phyloP scores from a whole-genome alignment of 2,113 vertebrate species.

The Edolisoma coerulescens region DNA sequence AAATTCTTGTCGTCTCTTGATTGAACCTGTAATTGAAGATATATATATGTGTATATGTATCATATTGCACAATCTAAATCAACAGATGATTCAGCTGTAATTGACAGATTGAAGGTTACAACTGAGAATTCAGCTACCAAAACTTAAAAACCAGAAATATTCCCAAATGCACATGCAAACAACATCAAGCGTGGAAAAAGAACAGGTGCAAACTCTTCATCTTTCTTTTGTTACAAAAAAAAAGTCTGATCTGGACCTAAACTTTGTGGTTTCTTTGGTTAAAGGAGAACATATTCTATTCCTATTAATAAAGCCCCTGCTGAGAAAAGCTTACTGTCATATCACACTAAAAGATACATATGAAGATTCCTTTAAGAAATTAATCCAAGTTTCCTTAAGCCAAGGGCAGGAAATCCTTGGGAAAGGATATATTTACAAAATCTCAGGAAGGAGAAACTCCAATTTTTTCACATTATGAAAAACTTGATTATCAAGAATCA shows the following conservation, averaged over 20 bases:
- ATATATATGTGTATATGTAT: fast-evolving
- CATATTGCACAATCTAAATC: neutral
- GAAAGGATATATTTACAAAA: neutral
- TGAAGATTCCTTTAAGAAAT: neutral
- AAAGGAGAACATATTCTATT: neutral
- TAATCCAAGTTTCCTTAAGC: neutral
- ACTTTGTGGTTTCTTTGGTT: neutral
- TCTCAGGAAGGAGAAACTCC: neutral
- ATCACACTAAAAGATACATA: neutral
- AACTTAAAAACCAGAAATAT: neutral
- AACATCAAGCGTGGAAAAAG: neutral
- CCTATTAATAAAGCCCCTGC: neutral
- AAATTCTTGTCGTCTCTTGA: conserved; percentile 74
- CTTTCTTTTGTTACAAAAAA: neutral
- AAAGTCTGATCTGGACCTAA: neutral
- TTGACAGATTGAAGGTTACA: neutral
- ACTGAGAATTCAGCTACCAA: neutral
- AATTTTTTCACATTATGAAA: neutral
- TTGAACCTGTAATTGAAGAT: conserved; percentile 62
- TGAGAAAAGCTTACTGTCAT: neutral
- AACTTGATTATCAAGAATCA: neutral
- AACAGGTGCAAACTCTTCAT: neutral
- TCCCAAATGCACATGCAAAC: neutral
- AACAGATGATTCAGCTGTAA: neutral
- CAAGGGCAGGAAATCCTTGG: neutral